phyloP scores from a whole-genome alignment of 2,113 vertebrate species.

The Fulica atra region DNA sequence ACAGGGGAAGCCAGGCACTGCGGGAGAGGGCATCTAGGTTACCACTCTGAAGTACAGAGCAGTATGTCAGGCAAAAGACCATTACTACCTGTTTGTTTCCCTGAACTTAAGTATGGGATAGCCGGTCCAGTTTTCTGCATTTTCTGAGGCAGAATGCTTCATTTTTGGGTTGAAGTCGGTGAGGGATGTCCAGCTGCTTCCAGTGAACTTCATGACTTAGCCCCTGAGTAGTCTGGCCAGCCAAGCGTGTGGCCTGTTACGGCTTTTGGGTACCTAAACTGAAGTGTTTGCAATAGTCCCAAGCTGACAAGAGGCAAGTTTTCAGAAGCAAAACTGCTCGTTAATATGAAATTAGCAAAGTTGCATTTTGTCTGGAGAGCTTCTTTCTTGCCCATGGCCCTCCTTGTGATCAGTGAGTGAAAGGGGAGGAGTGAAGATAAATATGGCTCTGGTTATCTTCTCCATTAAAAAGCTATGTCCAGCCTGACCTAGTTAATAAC shows the following conservation, averaged over 20 bases:
- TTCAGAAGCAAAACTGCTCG: background rate
- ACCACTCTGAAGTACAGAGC: background rate
- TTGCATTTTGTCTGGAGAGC: background rate
- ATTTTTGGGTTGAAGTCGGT: background rate
- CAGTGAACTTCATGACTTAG: background rate
- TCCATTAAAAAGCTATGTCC: background rate
- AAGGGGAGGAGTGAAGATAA: background rate
- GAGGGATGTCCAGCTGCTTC: background rate
- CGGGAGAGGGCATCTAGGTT: background rate
- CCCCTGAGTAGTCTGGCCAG: background rate
- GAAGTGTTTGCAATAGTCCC: background rate
- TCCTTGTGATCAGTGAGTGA: background rate
- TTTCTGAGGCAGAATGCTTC: background rate
- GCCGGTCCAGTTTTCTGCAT: background rate
- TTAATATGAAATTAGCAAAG: background rate
- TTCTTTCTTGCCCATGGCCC: background rate
- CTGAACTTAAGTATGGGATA: background rate
- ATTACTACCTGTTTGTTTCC: background rate
- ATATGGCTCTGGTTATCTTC: background rate
- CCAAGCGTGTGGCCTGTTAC: background rate
- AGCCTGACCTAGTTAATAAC: constrained; percentile 1
- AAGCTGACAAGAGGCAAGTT: background rate
- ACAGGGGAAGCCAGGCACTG: fast-evolving
- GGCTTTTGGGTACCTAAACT: background rate
- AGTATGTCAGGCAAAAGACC: background rate